A percentile compares a stretch with the other conserved stretches of the same genome.
Evolutionary conservation across 1,140 invertebrate genomes (phyloP).

Genomic region (Drosophila sproati): DNA sequence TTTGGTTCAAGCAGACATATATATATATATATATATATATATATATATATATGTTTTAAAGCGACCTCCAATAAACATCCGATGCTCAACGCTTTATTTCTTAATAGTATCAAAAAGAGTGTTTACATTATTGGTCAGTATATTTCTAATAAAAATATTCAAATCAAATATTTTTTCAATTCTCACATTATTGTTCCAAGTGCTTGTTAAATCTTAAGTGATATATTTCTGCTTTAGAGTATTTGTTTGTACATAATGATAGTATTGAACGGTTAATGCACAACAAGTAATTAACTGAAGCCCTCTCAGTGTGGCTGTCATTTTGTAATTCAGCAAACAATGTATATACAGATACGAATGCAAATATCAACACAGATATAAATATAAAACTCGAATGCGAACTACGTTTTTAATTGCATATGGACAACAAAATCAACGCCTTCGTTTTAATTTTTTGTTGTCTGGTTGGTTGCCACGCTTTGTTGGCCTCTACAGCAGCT

Average conservation of each 20-base stretch:
- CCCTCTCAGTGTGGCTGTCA: slow-evolving; percentile 12
- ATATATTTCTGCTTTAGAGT: not conserved
- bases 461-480: slow-evolving; percentile 55
- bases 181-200: not conserved
- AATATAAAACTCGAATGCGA: not conserved
- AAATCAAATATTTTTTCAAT: too few relatives aligned
- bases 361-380: not conserved
- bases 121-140: too few relatives aligned
- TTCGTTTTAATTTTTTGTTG: slow-evolving; percentile 29
- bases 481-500: slow-evolving; percentile 48
- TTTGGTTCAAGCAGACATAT: too few relatives aligned
- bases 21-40: too few relatives aligned
- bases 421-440: slow-evolving; percentile 61
- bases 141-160: too few relatives aligned
- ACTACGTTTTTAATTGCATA: slow-evolving; percentile 63
- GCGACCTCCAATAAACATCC: too few relatives aligned
- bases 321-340: slow-evolving; percentile 51
- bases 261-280: slow-evolving; percentile 30
- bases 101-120: too few relatives aligned
- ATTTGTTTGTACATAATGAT: slow-evolving; percentile 24
- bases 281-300: slow-evolving; percentile 33
- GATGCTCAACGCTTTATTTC: too few relatives aligned
- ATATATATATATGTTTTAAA: too few relatives aligned
- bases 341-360: slow-evolving; percentile 12
- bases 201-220: not conserved